Conservation (phyloP, 2,888 invertebrate species). For the Trachelus iudaicus region DNA sequence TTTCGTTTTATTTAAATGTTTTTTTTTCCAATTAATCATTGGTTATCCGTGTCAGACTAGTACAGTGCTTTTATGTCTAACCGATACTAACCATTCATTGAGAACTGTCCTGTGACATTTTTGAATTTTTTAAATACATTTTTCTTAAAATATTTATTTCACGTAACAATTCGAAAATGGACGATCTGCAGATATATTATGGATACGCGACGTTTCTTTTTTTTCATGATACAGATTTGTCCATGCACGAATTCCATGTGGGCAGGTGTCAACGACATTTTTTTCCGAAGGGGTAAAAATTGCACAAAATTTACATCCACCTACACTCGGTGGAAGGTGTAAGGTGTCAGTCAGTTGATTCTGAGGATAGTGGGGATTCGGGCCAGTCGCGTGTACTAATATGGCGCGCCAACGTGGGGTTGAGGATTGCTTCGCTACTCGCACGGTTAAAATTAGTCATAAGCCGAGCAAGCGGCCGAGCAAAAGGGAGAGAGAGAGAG, state of each 20-base stretch:
- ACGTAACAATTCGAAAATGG: too few relatives aligned
- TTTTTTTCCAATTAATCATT: too few relatives aligned
- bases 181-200: too few relatives aligned
- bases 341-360: slow-evolving; percentile 60
- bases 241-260: neutral
- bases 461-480: slow-evolving; percentile 51
- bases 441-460: slow-evolving; percentile 62
- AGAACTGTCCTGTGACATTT: too few relatives aligned
- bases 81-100: too few relatives aligned
- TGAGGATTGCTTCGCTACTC: slow-evolving; percentile 58
- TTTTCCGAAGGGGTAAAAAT: slow-evolving; percentile 10
- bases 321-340: slow-evolving; percentile 56
- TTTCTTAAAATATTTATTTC: too few relatives aligned
- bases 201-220: neutral
- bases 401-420: slow-evolving; percentile 63
- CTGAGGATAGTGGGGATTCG: slow-evolving; percentile 61
- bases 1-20: neutral
- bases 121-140: too few relatives aligned
- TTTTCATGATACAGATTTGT: neutral
- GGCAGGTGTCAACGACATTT: neutral
- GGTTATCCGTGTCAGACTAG: too few relatives aligned
- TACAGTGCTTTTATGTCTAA: too few relatives aligned
- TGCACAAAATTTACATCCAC: slow-evolving; percentile 28
- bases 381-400: slow-evolving; percentile 63
- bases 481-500: slow-evolving; percentile 35